phyloP scores from a whole-genome alignment of 2,113 vertebrate genomes.

The Eolophus roseicapilla region DNA sequence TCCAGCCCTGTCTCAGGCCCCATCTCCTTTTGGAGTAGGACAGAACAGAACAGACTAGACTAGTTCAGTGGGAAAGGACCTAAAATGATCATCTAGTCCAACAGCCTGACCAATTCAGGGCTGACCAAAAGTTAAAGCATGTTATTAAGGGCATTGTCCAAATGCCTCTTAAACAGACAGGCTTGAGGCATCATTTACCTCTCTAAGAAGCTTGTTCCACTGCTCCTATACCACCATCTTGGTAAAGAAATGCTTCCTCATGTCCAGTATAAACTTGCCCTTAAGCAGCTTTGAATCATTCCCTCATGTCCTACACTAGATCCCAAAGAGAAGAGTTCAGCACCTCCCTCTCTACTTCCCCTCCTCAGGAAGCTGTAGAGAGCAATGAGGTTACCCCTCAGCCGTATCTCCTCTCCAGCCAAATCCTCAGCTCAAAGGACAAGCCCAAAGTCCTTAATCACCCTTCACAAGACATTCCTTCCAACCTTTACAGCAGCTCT shows the following conservation, averaged over 20 bases:
- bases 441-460: fast-evolving
- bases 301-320: fast-evolving
- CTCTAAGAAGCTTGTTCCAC: neutral
- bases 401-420: neutral
- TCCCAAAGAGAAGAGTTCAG: neutral
- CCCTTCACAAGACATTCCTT: neutral
- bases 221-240: neutral
- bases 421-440: neutral
- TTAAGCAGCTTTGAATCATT: neutral
- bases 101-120: neutral
- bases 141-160: neutral
- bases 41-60: neutral
- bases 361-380: neutral
- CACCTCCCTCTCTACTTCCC: neutral
- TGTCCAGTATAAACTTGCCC: neutral
- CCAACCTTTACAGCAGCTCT: neutral
- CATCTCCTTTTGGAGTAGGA: neutral
- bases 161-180: neutral
- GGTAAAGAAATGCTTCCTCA: neutral
- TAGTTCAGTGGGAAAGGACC: neutral
- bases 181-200: fast-evolving
- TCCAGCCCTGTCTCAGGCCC: neutral
- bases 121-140: neutral
- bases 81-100: neutral
- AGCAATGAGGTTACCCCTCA: neutral